phyloP scores from a whole-genome alignment of 2,888 invertebrate species.

The Yponomeuta evonymella region DNA sequence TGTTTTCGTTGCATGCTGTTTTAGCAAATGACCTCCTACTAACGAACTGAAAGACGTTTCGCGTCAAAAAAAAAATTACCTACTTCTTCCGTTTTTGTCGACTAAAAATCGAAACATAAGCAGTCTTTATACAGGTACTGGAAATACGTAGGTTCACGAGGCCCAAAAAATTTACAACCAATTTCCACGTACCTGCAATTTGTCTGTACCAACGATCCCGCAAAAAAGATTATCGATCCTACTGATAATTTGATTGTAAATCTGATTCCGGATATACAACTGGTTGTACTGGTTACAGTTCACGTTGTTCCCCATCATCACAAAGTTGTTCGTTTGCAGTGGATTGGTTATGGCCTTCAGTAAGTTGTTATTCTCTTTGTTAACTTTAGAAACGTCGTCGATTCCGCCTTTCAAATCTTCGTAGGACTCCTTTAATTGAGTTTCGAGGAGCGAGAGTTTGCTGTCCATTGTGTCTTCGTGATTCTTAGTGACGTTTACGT shows the following conservation, averaged over 20 bases:
- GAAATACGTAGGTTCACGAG: too few relatives aligned
- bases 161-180: not conserved
- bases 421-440: constrained; percentile 52
- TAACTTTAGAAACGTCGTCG: constrained; percentile 38
- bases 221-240: constrained; percentile 65
- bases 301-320: constrained; percentile 52
- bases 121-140: too few relatives aligned
- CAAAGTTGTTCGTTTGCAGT: constrained; percentile 55
- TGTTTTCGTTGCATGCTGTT: too few relatives aligned
- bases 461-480: constrained; percentile 52
- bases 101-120: too few relatives aligned
- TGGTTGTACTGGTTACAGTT: constrained; percentile 51
- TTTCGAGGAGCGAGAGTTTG: constrained; percentile 56
- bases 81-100: too few relatives aligned
- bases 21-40: too few relatives aligned
- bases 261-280: constrained; percentile 51
- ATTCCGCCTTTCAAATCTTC: constrained; percentile 51
- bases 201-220: constrained; percentile 55
- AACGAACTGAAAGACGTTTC: too few relatives aligned
- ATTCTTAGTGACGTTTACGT: constrained; percentile 58
- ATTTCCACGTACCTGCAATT: not conserved
- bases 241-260: constrained; percentile 60
- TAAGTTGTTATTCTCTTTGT: constrained; percentile 35
- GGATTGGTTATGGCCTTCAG: constrained; percentile 39
- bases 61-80: too few relatives aligned